Evolutionary conservation across 2,797 vertebrate species (phyloP).

Genomic region (Hipposideros larvatus): DNA sequence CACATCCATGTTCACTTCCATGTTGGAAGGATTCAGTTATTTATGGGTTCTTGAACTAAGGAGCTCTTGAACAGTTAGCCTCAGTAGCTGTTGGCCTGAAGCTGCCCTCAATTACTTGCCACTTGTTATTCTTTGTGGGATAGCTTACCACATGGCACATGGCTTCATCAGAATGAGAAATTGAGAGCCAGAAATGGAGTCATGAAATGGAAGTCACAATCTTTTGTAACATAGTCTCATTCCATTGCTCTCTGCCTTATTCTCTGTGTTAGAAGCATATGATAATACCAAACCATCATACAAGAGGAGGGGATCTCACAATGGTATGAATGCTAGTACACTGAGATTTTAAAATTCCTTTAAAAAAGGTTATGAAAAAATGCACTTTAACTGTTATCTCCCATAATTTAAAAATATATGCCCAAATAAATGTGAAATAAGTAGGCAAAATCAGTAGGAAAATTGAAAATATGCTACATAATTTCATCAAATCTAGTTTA

Average conservation of each 20-base stretch:
- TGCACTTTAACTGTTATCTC: background rate
- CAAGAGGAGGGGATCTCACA: too few species aligned
- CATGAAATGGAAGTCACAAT: background rate
- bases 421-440: background rate
- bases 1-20: background rate
- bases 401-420: background rate
- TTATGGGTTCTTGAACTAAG: background rate
- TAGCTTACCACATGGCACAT: background rate
- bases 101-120: background rate
- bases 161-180: background rate
- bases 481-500: background rate
- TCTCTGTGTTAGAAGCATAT: background rate
- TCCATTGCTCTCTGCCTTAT: background rate
- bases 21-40: background rate
- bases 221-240: background rate
- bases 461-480: background rate
- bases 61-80: background rate
- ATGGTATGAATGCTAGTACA: background rate
- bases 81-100: background rate
- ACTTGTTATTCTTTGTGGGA: background rate
- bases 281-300: background rate
- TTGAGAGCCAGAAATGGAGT: background rate
- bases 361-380: background rate
- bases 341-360: background rate
- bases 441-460: background rate